These are phyloP conservation scores for Coremacera marginata DNA, from an alignment of 2,888 invertebrate genomes.

Conservation along the genomic window DNA sequence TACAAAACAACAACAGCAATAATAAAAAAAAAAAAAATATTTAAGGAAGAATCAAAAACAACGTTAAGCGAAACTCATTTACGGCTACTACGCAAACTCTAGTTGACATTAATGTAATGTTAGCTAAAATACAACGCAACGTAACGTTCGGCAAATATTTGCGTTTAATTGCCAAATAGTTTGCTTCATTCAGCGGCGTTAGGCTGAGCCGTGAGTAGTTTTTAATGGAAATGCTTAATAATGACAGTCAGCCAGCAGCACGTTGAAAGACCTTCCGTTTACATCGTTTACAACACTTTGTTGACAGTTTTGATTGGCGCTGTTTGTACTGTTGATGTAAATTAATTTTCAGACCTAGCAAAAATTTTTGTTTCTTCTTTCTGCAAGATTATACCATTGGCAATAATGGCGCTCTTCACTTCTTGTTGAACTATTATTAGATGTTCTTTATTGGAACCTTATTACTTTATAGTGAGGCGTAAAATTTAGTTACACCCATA, in stretches of 20 bases:
- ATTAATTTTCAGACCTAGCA: too few species aligned
- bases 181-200: neutral
- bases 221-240: slow-evolving; percentile 22
- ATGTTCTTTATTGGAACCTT: too few species aligned
- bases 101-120: neutral
- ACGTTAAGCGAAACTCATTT: neutral
- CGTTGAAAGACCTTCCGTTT: too few species aligned
- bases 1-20: too few species aligned
- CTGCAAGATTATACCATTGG: too few species aligned
- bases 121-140: neutral
- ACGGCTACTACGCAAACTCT: neutral
- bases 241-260: neutral
- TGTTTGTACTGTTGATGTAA: neutral
- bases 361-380: too few species aligned
- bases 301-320: neutral
- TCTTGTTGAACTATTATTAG: too few species aligned
- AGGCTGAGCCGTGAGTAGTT: neutral
- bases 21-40: too few species aligned
- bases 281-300: too few species aligned
- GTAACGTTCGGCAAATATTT: slow-evolving; percentile 43
- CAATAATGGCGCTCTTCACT: too few species aligned
- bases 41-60: neutral
- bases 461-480: too few species aligned
- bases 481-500: too few species aligned
- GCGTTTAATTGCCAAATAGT: slow-evolving; percentile 40